phyloP scores from a whole-genome alignment of 2,113 vertebrate genomes.

The Gymnocephalus cernua region DNA sequence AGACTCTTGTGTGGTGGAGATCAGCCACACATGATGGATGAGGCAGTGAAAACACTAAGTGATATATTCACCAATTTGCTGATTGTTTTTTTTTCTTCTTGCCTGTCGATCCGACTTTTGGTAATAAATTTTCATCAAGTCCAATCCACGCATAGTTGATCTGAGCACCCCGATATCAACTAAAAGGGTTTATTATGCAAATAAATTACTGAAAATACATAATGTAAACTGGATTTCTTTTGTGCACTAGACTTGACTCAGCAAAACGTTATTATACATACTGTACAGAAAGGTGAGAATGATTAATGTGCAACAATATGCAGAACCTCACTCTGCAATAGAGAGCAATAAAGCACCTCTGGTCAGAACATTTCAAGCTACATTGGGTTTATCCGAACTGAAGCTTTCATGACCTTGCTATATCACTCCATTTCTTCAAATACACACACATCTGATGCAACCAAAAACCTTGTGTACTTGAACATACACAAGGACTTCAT shows the following conservation, averaged over 20 bases:
- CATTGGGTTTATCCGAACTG: neutral
- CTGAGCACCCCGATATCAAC: neutral
- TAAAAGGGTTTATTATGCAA: neutral
- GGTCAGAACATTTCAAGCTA: neutral
- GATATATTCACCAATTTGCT: slow-evolving; percentile 4
- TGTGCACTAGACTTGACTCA: neutral
- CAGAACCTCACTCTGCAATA: neutral
- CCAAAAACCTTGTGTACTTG: neutral
- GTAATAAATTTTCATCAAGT: slow-evolving; percentile 23
- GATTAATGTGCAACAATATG: neutral
- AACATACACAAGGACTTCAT: neutral
- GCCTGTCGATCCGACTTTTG: slow-evolving; percentile 7
- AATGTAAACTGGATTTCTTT: neutral
- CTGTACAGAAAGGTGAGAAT: neutral
- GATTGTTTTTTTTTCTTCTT: slow-evolving; percentile 6
- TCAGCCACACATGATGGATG: neutral
- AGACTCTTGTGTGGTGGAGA: neutral
- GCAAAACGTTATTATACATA: neutral
- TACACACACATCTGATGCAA: neutral
- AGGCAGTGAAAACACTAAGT: neutral
- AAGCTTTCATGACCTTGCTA: neutral
- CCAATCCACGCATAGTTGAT: neutral
- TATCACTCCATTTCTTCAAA: neutral
- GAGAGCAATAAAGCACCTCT: neutral
- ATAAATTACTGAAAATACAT: neutral